A percentile compares a stretch with the other conserved stretches of the same genome.
These are phyloP conservation scores for Druon quercuslanigerum DNA, from an alignment of 1,140 invertebrate genomes.

Conservation along the genomic window DNA sequence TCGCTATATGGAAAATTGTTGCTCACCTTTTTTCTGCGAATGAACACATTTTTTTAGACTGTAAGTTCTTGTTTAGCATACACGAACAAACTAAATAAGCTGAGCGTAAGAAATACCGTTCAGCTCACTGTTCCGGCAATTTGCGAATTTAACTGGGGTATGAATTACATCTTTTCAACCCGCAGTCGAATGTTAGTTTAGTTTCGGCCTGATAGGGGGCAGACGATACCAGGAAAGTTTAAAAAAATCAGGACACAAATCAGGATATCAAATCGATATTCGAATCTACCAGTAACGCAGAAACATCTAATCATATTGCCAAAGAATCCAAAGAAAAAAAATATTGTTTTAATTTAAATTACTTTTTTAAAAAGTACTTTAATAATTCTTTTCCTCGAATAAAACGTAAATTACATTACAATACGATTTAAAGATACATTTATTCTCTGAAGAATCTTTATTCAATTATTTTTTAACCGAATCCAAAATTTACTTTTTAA, in stretches of 20 bases:
- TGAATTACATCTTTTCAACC: constrained; percentile 19
- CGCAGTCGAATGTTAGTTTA: neutral
- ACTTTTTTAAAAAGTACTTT: no score
- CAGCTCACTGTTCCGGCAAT: constrained; percentile 23
- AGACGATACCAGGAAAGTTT: neutral
- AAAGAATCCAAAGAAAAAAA: no score
- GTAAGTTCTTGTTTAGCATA: constrained; percentile 2
- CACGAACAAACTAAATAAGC: constrained; percentile 5
- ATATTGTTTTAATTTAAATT: no score
- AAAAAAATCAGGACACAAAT: constrained; percentile 3
- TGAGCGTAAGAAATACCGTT: constrained; percentile 25
- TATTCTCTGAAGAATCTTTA: no score
- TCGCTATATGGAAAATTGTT: neutral
- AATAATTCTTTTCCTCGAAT: no score
- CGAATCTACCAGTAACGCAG: no score
- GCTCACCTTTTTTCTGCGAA: neutral
- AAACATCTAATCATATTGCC: no score
- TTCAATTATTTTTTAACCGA: no score
- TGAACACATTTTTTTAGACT: constrained; percentile 13
- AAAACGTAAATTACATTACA: no score
- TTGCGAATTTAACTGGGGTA: constrained; percentile 26
- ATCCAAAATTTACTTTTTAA: no score
- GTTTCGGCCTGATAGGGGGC: neutral
- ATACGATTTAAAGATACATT: no score
- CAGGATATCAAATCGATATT: no score